Evolutionary conservation across 2,888 invertebrate genomes (phyloP).

Genomic region (Platycnemis pennipes): DNA sequence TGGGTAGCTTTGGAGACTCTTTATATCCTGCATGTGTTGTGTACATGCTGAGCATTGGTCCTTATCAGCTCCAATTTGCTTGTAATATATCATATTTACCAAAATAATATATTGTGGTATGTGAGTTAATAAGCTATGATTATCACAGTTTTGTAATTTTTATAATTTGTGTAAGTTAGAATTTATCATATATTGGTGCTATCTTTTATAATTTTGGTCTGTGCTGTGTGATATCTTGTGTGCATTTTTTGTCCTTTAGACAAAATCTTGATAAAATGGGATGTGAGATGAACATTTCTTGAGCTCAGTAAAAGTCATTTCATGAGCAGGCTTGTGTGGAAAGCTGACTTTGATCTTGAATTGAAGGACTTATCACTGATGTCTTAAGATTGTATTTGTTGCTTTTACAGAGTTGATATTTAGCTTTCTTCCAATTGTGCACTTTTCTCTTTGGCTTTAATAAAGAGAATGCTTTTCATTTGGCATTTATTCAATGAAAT

Average conservation of each 20-base stretch:
- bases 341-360: neutral
- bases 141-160: neutral
- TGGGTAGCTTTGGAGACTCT: neutral
- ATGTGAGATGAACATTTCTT: neutral
- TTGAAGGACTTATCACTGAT: neutral
- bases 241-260: neutral
- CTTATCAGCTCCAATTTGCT: neutral
- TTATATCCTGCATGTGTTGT: neutral
- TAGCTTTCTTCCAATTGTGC: too few species aligned
- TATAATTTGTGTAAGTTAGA: neutral
- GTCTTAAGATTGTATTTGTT: neutral
- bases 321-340: neutral
- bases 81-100: neutral
- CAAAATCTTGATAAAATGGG: neutral
- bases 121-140: neutral
- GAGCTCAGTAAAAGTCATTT: neutral
- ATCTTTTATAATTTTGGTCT: neutral
- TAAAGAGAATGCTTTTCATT: too few species aligned
- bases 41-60: neutral
- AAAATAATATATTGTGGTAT: too few species aligned
- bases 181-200: neutral
- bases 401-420: too few species aligned
- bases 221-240: neutral
- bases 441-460: too few species aligned
- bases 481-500: too few species aligned